A percentile compares a stretch with the other conserved stretches of the same genome.
Conservation (phyloP, 2,888 invertebrate species). For the Beris morrisii region DNA sequence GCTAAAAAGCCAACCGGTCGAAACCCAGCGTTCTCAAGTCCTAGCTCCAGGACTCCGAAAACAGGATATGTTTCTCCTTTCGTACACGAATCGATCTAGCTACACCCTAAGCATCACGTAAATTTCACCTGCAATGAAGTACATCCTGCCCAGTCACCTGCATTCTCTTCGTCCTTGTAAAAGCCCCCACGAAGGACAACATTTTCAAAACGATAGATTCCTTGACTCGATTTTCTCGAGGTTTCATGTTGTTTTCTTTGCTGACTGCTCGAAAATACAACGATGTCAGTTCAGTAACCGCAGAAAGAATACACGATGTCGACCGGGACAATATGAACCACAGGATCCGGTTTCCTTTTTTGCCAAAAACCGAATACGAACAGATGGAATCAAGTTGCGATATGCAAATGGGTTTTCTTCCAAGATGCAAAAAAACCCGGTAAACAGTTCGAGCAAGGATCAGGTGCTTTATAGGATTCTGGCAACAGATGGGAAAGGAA, state of each 20-base stretch:
- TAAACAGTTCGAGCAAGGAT: too few species aligned
- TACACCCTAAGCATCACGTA: conserved; percentile 21
- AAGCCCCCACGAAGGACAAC: too few species aligned
- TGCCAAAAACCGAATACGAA: background rate
- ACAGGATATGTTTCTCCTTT: too few species aligned
- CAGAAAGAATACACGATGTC: conserved; percentile 8
- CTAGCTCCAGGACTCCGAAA: too few species aligned
- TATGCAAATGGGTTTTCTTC: conserved; percentile 10
- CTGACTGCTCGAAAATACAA: conserved; percentile 3
- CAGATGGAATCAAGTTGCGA: conserved; percentile 6
- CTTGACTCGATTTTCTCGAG: too few species aligned
- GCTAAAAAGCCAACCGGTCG: background rate
- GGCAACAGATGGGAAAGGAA: too few species aligned
- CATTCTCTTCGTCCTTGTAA: background rate
- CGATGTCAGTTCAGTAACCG: conserved; percentile 7
- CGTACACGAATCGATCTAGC: background rate
- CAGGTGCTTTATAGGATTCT: too few species aligned
- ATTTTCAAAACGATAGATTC: too few species aligned
- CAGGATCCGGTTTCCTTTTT: background rate
- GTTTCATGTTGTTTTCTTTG: too few species aligned
- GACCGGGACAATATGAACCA: background rate
- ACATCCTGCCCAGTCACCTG: conserved; percentile 21
- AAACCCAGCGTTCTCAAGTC: too few species aligned
- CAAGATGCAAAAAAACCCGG: too few species aligned
- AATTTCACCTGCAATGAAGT: conserved; percentile 31